Evolutionary conservation across 1,140 invertebrate species (phyloP).

Genomic region (Ladona fulva): DNA sequence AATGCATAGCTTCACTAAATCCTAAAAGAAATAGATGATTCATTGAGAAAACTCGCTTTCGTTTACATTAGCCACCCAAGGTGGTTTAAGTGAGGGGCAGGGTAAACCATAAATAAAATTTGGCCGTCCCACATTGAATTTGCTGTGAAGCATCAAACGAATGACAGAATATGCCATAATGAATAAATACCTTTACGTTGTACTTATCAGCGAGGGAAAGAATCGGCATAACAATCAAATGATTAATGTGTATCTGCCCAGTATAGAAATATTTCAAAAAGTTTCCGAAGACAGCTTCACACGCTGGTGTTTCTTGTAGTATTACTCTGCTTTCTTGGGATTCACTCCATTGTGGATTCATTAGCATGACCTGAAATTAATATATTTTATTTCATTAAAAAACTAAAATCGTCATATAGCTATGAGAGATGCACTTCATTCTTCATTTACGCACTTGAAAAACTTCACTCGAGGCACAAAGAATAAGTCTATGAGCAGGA

Average conservation of each 20-base stretch:
- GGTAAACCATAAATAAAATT: too few species aligned
- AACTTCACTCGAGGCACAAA: constrained; percentile 91
- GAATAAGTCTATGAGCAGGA: constrained; percentile 81
- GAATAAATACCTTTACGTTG: constrained; percentile 61
- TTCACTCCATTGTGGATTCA: constrained; percentile 87
- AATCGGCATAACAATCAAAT: constrained; percentile 73
- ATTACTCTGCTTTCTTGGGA: constrained; percentile 74
- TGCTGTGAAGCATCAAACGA: too few species aligned
- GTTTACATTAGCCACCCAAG: not conserved
- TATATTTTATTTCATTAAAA: not conserved
- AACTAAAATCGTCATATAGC: not conserved
- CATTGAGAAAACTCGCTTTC: not conserved
- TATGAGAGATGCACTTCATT: not conserved
- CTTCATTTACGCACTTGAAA: constrained; percentile 59
- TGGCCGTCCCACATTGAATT: too few species aligned
- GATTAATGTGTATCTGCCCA: constrained; percentile 75
- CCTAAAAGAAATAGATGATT: constrained; percentile 41
- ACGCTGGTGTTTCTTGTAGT: constrained; percentile 75
- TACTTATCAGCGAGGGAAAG: constrained; percentile 88
- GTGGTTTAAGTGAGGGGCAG: too few species aligned
- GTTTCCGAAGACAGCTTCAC: constrained; percentile 73
- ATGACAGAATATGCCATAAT: not conserved
- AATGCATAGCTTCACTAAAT: constrained; percentile 71
- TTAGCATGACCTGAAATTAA: constrained; percentile 73
- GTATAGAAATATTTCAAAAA: constrained; percentile 90